Evolutionary conservation across 2,113 vertebrate species (phyloP).

Genomic region (Capreolus pygargus): DNA sequence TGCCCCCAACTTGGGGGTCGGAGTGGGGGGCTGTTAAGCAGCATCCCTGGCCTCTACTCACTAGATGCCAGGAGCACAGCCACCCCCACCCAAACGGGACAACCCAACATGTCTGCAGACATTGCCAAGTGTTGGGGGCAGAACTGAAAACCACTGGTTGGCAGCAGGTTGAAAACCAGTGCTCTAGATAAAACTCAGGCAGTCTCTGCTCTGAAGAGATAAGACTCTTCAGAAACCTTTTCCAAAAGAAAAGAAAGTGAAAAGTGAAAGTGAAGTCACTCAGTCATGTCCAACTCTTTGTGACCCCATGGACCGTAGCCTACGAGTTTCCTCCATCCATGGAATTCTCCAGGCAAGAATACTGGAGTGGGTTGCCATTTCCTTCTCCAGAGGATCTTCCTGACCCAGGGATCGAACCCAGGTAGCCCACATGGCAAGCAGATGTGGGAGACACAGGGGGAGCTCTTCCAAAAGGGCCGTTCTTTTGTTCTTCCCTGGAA

Average conservation of each 20-base stretch:
- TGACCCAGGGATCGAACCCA: background rate
- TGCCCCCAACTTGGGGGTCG: accelerated
- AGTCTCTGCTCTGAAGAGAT: background rate
- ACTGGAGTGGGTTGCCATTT: background rate
- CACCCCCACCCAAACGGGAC: background rate
- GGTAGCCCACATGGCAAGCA: background rate
- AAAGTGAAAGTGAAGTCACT: background rate
- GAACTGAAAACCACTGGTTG: background rate
- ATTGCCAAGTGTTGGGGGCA: background rate
- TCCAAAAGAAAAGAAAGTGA: background rate
- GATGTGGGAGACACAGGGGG: background rate
- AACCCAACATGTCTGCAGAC: background rate
- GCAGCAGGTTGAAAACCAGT: background rate
- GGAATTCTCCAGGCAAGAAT: background rate
- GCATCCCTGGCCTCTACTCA: background rate
- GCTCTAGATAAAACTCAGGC: background rate
- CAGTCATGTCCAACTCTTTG: background rate
- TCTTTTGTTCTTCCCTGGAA: background rate
- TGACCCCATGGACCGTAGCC: background rate
- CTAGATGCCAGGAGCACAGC: background rate
- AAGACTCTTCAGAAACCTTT: background rate
- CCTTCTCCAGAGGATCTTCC: background rate
- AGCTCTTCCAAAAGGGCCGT: background rate
- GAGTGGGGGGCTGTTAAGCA: background rate
- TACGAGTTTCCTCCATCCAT: background rate